Base-by-base conservation (phyloP, 2,888 invertebrate species). In the Hypsopygia costalis region DNA sequence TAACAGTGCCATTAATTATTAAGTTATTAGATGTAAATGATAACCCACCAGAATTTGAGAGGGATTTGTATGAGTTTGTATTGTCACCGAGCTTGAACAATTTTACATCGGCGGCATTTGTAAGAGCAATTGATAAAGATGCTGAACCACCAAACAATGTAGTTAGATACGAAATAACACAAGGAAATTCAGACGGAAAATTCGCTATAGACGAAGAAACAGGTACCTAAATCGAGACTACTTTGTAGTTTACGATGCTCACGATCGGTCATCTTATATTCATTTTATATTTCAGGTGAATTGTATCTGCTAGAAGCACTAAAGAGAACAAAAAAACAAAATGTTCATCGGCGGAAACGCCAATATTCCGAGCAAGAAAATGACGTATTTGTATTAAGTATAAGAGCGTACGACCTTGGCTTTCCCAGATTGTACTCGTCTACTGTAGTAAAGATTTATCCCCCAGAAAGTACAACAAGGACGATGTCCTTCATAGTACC, bases 101-200 rank as follows among this genome's bases (percentile, higher is more conserved):
- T 58, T 95, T 97, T 61, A 95, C 95, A 2, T 91, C 92, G 34
- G 90, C 93, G 37, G 94, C 95, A n/a, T 89, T 93, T 57, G 91
- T 97, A 40, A 95, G 93, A 87, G 98, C 98, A 35, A 89, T 91
- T 45, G 97, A 97, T 75, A 92, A 91, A 62, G 97, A 97, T 74
- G 92, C 95, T 11, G 94, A 94, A 49, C 85, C 93, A 34, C 96
- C 97, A 35, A 97, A 97, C 77, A 97, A 97, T 76, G 91, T 94
- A 65, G 92, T 97, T 11, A 92, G 93, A 65, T 97, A 97, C 73
- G 95, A 96, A 87, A 90, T 97, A 36, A 91, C 94, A 52, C 92
- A 93, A 62, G 95, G 94, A 25, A 94, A 94, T 69, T 91, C 91
- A 57, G 92, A 93, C 37, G 93, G 93, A 51, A 93, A 94, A 70